Evolutionary conservation across 2,797 vertebrate species (phyloP).

Genomic region (Fistularia tabacaria): DNA sequence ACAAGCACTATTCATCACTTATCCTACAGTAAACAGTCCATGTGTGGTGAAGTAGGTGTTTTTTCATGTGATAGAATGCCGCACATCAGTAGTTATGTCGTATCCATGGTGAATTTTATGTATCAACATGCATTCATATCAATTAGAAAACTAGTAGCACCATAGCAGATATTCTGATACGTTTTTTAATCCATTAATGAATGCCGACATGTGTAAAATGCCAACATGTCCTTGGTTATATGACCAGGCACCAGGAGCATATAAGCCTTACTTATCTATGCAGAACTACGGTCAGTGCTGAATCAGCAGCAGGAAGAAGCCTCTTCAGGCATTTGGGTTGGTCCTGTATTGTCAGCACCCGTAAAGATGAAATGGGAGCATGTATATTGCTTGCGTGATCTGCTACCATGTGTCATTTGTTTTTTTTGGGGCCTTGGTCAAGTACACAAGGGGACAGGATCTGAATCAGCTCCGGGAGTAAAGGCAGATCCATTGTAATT

Average conservation of each 20-base stretch:
- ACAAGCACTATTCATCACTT: neutral
- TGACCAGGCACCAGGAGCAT: conserved; percentile 7
- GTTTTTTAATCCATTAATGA: no score
- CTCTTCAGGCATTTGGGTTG: conserved; percentile 45
- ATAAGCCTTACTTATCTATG: conserved; percentile 36
- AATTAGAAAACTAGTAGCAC: no score
- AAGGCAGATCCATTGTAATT: conserved; percentile 51
- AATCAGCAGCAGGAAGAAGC: conserved; percentile 49
- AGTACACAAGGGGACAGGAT: conserved; percentile 63
- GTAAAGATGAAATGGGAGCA: conserved; percentile 46
- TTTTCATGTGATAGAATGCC: conserved; percentile 5
- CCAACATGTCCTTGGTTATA: conserved; percentile 14
- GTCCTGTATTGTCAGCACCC: conserved; percentile 59
- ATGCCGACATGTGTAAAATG: conserved; percentile 5
- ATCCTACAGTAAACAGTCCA: no score
- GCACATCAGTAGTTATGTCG: neutral
- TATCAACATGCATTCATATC: no score
- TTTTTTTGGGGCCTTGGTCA: conserved; percentile 50
- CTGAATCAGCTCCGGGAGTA: conserved; percentile 61
- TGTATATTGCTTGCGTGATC: conserved; percentile 33
- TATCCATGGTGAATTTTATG: neutral
- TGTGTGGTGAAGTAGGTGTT: no score
- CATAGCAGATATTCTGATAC: no score
- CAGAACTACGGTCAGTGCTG: conserved; percentile 36
- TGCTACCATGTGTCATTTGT: conserved; percentile 62